phyloP scores from a whole-genome alignment of 2,797 vertebrate genomes.

The Pangasius larnaudii region DNA sequence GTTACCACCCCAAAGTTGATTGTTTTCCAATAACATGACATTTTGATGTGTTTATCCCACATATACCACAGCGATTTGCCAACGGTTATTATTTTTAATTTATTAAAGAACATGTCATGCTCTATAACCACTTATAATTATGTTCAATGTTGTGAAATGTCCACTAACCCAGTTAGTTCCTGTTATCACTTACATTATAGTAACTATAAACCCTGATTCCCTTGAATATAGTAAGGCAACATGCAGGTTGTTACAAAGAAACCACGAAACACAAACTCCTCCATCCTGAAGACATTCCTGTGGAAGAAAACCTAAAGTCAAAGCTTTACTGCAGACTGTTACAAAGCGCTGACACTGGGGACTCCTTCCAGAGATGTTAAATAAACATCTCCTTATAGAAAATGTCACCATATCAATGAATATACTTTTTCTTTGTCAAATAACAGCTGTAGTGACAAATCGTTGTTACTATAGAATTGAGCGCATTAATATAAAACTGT shows the following conservation, averaged over 20 bases:
- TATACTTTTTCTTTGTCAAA: too few species aligned
- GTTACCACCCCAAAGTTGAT: background rate
- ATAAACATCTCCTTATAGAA: too few species aligned
- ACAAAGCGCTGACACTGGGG: background rate
- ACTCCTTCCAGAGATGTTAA: background rate
- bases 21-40: background rate
- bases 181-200: background rate
- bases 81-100: background rate
- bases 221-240: background rate
- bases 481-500: too few species aligned
- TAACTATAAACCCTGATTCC: background rate
- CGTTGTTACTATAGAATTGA: too few species aligned
- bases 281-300: background rate
- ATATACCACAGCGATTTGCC: background rate
- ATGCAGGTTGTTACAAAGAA: background rate
- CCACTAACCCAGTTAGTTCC: background rate
- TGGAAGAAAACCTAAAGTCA: background rate
- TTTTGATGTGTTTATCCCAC: background rate
- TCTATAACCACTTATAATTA: background rate
- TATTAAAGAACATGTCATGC: background rate
- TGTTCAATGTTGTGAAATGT: background rate
- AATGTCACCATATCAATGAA: too few species aligned
- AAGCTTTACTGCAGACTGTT: background rate
- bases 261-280: background rate
- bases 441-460: too few species aligned